A percentile compares a stretch with the other conserved stretches of the same genome.
phyloP scores from a whole-genome alignment of 1,140 invertebrate species.

The Drosophila ficusphila region DNA sequence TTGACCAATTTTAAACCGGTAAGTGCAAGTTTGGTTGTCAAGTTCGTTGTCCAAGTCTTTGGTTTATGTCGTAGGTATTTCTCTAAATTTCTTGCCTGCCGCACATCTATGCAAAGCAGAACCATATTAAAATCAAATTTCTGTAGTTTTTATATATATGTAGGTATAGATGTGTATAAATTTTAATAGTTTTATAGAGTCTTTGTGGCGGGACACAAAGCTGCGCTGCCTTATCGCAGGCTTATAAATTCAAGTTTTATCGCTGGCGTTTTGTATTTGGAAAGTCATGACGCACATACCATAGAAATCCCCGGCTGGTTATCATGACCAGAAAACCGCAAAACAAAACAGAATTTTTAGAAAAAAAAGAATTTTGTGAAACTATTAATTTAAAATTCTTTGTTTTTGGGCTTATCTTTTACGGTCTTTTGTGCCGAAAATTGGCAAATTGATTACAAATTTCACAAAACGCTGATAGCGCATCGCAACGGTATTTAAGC shows the following conservation, averaged over 20 bases:
- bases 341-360: slow-evolving; percentile 29
- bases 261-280: slow-evolving; percentile 51
- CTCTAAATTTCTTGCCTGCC: slow-evolving; percentile 18
- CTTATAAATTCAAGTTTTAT: slow-evolving; percentile 74
- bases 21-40: slow-evolving; percentile 63
- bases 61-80: slow-evolving; percentile 34
- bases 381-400: slow-evolving; percentile 9
- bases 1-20: slow-evolving; percentile 60
- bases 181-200: slow-evolving; percentile 48
- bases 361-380: slow-evolving; percentile 26
- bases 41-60: slow-evolving; percentile 67
- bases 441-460: slow-evolving; percentile 19
- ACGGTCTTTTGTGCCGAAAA: slow-evolving; percentile 18
- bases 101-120: slow-evolving; percentile 53
- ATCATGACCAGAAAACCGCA: slow-evolving; percentile 16
- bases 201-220: slow-evolving; percentile 48
- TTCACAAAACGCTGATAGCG: slow-evolving; percentile 17
- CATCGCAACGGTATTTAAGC: slow-evolving; percentile 10
- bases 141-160: slow-evolving; percentile 44
- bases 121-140: slow-evolving; percentile 50
- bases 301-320: slow-evolving; percentile 30
- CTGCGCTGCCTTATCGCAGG: slow-evolving; percentile 40
- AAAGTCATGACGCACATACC: slow-evolving; percentile 41
- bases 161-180: slow-evolving; percentile 13
- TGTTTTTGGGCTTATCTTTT: neutral